These are phyloP conservation scores for Aphis gossypii DNA, from an alignment of 1,140 invertebrate species.

Conservation along the genomic window DNA sequence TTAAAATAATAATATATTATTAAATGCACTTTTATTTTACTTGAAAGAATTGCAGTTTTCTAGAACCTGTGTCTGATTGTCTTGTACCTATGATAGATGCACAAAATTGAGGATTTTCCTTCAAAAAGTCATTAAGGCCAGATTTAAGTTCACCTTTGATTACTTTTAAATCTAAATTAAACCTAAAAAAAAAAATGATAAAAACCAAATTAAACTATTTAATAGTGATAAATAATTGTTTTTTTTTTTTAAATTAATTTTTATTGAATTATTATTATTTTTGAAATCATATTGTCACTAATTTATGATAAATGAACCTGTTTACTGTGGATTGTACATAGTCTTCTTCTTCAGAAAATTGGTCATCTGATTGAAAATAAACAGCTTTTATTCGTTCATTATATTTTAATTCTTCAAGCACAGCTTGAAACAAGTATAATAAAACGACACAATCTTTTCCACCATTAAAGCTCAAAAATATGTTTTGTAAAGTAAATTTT, in stretches of 20 bases:
- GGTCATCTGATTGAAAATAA: conserved; percentile 77
- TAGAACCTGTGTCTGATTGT: conserved; percentile 81
- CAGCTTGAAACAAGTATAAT: conserved; percentile 77
- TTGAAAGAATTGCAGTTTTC: conserved; percentile 73
- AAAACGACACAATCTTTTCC: conserved; percentile 96
- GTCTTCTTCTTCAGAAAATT: conserved; percentile 85
- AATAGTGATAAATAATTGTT: not conserved
- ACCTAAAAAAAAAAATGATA: conserved; percentile 65
- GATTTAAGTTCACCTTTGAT: conserved; percentile 76
- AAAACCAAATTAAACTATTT: not conserved
- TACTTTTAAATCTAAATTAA: conserved; percentile 76
- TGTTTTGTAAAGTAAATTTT: conserved; percentile 72
- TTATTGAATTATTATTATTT: not conserved
- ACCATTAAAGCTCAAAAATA: conserved; percentile 93
- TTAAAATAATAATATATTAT: not conserved
- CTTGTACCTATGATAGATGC: conserved; percentile 89
- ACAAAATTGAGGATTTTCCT: conserved; percentile 74
- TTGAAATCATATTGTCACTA: not conserved
- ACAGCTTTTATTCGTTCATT: conserved; percentile 70
- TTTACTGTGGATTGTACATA: conserved; percentile 77
- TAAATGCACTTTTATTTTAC: conserved; percentile 65
- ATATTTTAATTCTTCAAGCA: conserved; percentile 68
- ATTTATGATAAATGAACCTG: conserved; percentile 64
- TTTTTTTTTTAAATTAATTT: not conserved
- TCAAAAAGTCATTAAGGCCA: conserved; percentile 71